A percentile compares a stretch with the other conserved stretches of the same genome.
Conservation (phyloP, 2,113 vertebrate genomes). For the Erythrolamprus reginae region DNA sequence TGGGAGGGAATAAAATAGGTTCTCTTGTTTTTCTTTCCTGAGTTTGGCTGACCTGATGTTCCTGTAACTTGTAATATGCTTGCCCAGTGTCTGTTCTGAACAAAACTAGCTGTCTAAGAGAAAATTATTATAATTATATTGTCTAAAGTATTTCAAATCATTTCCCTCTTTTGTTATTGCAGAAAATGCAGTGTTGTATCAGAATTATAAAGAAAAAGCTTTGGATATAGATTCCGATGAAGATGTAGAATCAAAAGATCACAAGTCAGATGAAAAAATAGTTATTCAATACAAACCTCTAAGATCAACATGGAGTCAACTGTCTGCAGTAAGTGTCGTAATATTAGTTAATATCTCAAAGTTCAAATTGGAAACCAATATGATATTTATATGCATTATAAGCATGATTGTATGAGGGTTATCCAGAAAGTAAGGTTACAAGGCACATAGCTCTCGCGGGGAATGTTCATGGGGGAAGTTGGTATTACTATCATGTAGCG, state of each 20-base stretch:
- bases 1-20: slow-evolving; percentile 39
- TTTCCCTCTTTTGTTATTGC: slow-evolving; percentile 34
- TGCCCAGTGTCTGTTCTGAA: slow-evolving; percentile 42
- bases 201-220: slow-evolving; percentile 97
- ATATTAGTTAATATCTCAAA: background rate
- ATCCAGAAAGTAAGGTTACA: no score
- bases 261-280: slow-evolving; percentile 74
- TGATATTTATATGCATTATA: background rate
- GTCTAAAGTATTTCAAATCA: slow-evolving; percentile 2
- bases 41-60: slow-evolving; percentile 52
- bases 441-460: no score
- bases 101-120: slow-evolving; percentile 26
- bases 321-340: slow-evolving; percentile 80
- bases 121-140: background rate
- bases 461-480: no score
- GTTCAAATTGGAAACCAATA: background rate
- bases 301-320: slow-evolving; percentile 90
- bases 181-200: slow-evolving; percentile 93
- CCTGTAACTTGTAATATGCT: slow-evolving; percentile 29
- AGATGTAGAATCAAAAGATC: slow-evolving; percentile 76
- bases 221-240: slow-evolving; percentile 93
- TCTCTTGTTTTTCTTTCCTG: slow-evolving; percentile 36
- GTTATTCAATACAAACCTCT: slow-evolving; percentile 84
- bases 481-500: no score
- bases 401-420: no score